Conservation (phyloP, 2,113 vertebrate genomes). For the Phrynosoma platyrhinos region DNA sequence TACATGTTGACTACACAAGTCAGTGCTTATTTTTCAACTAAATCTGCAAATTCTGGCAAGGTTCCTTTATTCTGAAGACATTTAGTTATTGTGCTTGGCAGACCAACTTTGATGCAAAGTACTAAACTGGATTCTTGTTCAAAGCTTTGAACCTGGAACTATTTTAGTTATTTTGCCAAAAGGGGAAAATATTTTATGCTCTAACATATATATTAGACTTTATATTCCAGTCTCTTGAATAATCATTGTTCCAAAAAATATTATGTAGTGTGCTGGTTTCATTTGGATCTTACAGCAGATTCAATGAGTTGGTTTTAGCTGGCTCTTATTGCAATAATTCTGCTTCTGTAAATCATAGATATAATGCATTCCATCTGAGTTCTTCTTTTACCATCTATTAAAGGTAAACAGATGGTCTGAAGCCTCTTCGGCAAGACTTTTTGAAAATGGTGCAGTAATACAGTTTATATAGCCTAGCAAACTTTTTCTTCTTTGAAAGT, state of each 20-base stretch:
- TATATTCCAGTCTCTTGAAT: slow-evolving; percentile 64
- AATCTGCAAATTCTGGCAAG: slow-evolving; percentile 76
- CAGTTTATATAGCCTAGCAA: not conserved
- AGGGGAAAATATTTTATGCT: slow-evolving; percentile 67
- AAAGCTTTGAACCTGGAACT: slow-evolving; percentile 56
- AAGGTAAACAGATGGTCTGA: not conserved
- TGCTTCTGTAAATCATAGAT: slow-evolving; percentile 16
- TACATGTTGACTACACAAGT: slow-evolving; percentile 52
- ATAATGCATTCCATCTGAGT: not conserved
- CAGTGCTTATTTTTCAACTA: slow-evolving; percentile 61
- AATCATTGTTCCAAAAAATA: slow-evolving; percentile 33
- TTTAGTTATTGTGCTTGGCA: slow-evolving; percentile 77
- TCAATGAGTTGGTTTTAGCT: not conserved
- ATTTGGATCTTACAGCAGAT: not conserved
- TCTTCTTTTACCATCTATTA: slow-evolving; percentile 2
- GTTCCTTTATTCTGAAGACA: slow-evolving; percentile 69
- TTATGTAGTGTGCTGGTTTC: not conserved
- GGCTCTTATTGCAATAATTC: not conserved
- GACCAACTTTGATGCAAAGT: slow-evolving; percentile 63
- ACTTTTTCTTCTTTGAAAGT: not conserved
- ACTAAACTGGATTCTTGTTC: slow-evolving; percentile 72
- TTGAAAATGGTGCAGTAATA: not conserved
- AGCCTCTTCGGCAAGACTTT: not conserved
- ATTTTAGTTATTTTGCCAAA: slow-evolving; percentile 71
- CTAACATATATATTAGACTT: slow-evolving; percentile 43